Conservation (phyloP, 2,797 vertebrate genomes). For the Dicrostonyx torquatus region DNA sequence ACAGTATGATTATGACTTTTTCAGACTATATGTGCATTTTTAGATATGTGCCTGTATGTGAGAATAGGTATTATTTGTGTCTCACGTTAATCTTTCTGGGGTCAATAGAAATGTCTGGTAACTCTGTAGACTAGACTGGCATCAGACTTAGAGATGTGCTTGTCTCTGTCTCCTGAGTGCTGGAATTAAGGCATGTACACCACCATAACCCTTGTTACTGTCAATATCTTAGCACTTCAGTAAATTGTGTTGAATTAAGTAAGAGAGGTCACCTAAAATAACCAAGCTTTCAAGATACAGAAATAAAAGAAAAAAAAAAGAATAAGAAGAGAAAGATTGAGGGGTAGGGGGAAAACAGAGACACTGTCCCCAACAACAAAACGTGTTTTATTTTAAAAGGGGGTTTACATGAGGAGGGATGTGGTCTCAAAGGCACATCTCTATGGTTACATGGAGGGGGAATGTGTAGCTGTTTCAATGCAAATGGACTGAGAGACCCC, state of each 20-base stretch:
- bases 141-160: not conserved
- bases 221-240: not conserved
- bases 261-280: not conserved
- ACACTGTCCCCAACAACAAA: not conserved
- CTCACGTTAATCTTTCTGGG: not conserved
- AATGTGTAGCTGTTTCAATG: constrained; percentile 20
- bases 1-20: not conserved
- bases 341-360: not conserved
- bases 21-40: not conserved
- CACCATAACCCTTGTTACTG: not conserved
- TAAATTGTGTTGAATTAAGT: not conserved
- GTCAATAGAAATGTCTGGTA: not conserved
- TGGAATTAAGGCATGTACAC: not conserved
- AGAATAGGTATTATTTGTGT: not conserved
- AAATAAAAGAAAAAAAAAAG: not conserved
- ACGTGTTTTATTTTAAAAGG: not conserved
- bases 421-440: not conserved
- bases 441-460: not conserved
- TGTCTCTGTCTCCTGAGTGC: not conserved
- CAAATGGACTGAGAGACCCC: constrained; percentile 41
- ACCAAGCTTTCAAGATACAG: not conserved
- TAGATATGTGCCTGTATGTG: not conserved
- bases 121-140: not conserved
- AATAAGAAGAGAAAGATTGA: not conserved
- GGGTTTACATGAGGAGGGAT: not conserved